Base-by-base conservation (phyloP, 1,140 invertebrate genomes). In the Pogonus chalceus region DNA sequence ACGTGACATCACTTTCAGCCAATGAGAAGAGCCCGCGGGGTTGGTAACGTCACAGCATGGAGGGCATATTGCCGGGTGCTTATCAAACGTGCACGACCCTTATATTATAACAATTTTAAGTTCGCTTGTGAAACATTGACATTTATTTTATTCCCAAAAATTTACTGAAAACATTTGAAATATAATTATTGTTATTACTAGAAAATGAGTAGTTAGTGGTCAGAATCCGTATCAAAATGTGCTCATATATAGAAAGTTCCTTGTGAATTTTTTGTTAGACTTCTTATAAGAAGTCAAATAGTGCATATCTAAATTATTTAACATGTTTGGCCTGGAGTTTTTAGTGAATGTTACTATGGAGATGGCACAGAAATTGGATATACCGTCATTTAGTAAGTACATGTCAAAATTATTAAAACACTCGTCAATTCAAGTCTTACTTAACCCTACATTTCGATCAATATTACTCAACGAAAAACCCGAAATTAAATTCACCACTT, bases 261-360 rank as follows among this genome's bases (percentile, higher is more conserved):
- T 43, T 18, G 37, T 43, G 37, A 43, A 12, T 43, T 43, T 18
- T 43, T 18, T 3, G 3, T 18, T 4, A 3, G 9, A 18, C 9
- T 18, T 43, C 37, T 43, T 16, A 4, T 3, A 9, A 43, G 37
- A 12, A 43, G 37, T 12, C 9, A 18, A 43, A 43, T 43, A 12
- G 18, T 43, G 18, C 37, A 31, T 31, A 7, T 31, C 26, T 14
- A 4, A 14, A 14, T n/a, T n/a, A n/a, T n/a, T 14, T 31, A 4
- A 43, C 3, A 24, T 31, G 49, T 51, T 10, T 48, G 56, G 56
- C 9, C 23, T 51, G 18, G 52, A 54, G 16, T 57, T 54, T 39
- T 52, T 57, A 26, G 35, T 57, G 16, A 57, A 57, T 23, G 52
- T 54, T 20, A 57, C 56, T 26, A 57, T 57, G 52, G 49, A 57